Percentiles rank a stretch among this genome's conserved stretches.
Conservation (phyloP, 2,797 vertebrate species). For the Lindbergichthys nudifrons region DNA sequence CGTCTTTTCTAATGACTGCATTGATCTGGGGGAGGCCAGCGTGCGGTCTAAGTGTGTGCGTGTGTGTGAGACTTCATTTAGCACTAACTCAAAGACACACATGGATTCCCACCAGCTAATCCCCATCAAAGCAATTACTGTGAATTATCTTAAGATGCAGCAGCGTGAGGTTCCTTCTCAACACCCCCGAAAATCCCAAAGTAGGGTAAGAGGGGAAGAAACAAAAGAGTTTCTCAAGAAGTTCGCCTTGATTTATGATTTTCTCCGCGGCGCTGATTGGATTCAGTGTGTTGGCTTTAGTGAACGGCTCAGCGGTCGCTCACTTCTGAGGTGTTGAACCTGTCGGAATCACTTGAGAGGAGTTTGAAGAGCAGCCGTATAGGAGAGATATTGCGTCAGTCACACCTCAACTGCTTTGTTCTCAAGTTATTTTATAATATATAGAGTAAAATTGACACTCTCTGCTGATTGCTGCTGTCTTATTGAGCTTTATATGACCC, state of each 20-base stretch:
- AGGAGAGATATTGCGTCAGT: constrained; percentile 9
- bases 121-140: constrained; percentile 82
- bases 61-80: constrained; percentile 62
- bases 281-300: constrained; percentile 24
- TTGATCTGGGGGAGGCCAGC: constrained; percentile 75
- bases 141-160: constrained; percentile 83
- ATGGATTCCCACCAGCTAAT: constrained; percentile 78
- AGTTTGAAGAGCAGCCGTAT: constrained; percentile 11
- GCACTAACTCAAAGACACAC: constrained; percentile 62
- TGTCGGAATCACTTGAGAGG: constrained; percentile 38
- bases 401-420: constrained; percentile 22
- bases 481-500: constrained; percentile 33
- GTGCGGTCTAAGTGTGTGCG: background rate
- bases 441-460: background rate
- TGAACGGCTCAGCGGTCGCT: constrained; percentile 46
- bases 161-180: constrained; percentile 68
- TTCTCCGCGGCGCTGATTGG: constrained; percentile 50
- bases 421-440: background rate
- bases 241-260: constrained; percentile 52
- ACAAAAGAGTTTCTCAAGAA: constrained; percentile 49
- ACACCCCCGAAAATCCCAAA: constrained; percentile 51
- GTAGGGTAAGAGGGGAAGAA: constrained; percentile 43
- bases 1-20: constrained; percentile 78
- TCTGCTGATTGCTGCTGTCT: constrained; percentile 27
- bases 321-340: constrained; percentile 38